Evolutionary conservation across 2,797 vertebrate species (phyloP).

Genomic region (Phalloptychus januarius): DNA sequence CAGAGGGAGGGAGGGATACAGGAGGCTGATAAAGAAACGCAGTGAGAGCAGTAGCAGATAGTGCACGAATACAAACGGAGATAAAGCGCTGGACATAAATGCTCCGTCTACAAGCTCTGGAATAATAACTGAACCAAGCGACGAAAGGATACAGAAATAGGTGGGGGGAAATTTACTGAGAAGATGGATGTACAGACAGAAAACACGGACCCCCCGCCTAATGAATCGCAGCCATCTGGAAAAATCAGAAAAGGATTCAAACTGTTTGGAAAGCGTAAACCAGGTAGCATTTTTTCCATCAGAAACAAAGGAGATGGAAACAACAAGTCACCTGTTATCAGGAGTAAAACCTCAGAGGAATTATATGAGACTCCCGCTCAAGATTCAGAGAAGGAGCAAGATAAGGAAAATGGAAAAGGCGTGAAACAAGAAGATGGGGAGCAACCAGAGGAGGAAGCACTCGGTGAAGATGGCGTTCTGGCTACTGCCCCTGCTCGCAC

Average conservation of each 20-base stretch:
- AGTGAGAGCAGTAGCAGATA: slow-evolving; percentile 47
- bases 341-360: slow-evolving; percentile 89
- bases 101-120: slow-evolving; percentile 33
- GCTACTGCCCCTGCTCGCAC: slow-evolving; percentile 63
- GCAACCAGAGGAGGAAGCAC: slow-evolving; percentile 78
- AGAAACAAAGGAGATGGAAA: slow-evolving; percentile 87
- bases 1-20: slow-evolving; percentile 73
- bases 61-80: slow-evolving; percentile 32
- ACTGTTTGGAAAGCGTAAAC: slow-evolving; percentile 92
- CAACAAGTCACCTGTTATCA: slow-evolving; percentile 85
- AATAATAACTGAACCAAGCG: slow-evolving; percentile 43
- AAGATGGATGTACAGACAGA: slow-evolving; percentile 95
- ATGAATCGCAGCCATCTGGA: slow-evolving; percentile 90
- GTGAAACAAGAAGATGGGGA: slow-evolving; percentile 67
- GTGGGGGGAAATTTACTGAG: slow-evolving; percentile 43
- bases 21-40: slow-evolving; percentile 64
- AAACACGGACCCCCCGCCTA: slow-evolving; percentile 84
- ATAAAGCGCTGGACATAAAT: slow-evolving; percentile 52
- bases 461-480: slow-evolving; percentile 69
- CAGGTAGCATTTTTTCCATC: slow-evolving; percentile 93
- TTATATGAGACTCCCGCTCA: slow-evolving; percentile 82
- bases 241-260: slow-evolving; percentile 98
- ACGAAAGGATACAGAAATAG: slow-evolving; percentile 48
- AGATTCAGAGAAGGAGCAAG: slow-evolving; percentile 67
- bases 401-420: slow-evolving; percentile 70